Conservation (phyloP, 2,888 invertebrate genomes). For the Danaus chrysippus region DNA sequence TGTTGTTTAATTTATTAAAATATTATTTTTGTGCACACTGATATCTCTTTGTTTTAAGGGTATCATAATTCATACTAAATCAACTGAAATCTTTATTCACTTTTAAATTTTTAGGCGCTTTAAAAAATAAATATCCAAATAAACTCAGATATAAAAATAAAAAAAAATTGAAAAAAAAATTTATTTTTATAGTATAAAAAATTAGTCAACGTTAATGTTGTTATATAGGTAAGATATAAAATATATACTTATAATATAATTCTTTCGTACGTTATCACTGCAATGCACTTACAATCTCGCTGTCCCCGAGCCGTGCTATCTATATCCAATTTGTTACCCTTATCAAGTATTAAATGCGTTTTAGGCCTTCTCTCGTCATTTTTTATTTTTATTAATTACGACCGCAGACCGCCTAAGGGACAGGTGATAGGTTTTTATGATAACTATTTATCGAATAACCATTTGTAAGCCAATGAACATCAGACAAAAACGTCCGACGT, state of each 20-base stretch:
- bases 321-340: conserved; percentile 79
- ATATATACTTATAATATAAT: conserved; percentile 9
- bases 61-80: no score
- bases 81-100: no score
- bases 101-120: no score
- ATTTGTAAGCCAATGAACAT: conserved; percentile 40
- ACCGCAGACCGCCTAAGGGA: conserved; percentile 53
- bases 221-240: no score
- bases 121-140: no score
- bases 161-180: no score
- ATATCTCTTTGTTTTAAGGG: no score
- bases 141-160: no score
- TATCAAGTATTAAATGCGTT: conserved; percentile 79
- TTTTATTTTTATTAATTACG: conserved; percentile 74
- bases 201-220: no score
- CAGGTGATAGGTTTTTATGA: conserved; percentile 73
- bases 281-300: conserved; percentile 78
- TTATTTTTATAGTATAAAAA: no score
- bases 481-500: conserved; percentile 20
- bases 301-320: conserved; percentile 72
- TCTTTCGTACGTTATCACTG: conserved; percentile 58
- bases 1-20: no score
- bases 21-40: no score
- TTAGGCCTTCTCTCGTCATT: conserved; percentile 63
- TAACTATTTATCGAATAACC: conserved; percentile 61